A percentile compares a stretch with the other conserved stretches of the same genome.
These are phyloP conservation scores for Puntigrus tetrazona DNA, from an alignment of 2,113 vertebrate genomes.

Conservation along the genomic window DNA sequence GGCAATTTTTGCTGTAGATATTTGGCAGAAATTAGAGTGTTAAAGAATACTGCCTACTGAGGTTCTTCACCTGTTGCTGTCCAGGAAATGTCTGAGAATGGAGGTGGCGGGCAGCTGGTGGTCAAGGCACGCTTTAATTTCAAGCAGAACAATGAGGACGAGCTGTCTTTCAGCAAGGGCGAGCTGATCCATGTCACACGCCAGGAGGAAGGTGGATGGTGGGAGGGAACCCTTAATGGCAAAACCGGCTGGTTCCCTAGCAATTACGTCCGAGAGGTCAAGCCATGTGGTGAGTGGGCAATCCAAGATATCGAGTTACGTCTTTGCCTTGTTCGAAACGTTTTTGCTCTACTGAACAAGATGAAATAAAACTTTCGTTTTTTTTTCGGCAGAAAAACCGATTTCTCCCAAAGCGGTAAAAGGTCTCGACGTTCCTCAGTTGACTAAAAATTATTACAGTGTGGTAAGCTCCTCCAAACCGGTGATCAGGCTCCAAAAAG, in stretches of 20 bases:
- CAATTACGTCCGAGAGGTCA: constrained; percentile 97
- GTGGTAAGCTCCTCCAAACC: constrained; percentile 81
- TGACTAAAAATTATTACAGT: constrained; percentile 97
- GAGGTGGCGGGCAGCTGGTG: constrained; percentile 83
- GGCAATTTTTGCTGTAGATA: not conserved
- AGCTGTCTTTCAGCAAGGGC: constrained; percentile 94
- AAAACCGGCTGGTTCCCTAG: constrained; percentile 98
- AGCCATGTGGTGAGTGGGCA: constrained; percentile 86
- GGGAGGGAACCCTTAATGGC: constrained; percentile 91
- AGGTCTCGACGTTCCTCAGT: constrained; percentile 80
- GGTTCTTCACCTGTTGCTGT: constrained; percentile 19
- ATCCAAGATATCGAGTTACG: not conserved
- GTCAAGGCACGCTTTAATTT: constrained; percentile 98
- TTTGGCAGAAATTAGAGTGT: not conserved
- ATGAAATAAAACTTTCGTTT: not conserved
- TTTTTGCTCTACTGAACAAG: not conserved
- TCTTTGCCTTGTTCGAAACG: not conserved
- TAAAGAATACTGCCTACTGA: not conserved
- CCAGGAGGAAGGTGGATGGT: constrained; percentile 98
- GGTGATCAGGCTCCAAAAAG: not conserved
- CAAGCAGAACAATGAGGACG: constrained; percentile 98
- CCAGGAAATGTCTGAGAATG: constrained; percentile 98
- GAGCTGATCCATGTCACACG: constrained; percentile 92
- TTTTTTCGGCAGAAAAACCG: constrained; percentile 84
- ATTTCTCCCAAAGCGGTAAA: constrained; percentile 89